These are phyloP conservation scores for Premnoplex brunnescens DNA, from an alignment of 2,797 vertebrate species.

Conservation along the genomic window DNA sequence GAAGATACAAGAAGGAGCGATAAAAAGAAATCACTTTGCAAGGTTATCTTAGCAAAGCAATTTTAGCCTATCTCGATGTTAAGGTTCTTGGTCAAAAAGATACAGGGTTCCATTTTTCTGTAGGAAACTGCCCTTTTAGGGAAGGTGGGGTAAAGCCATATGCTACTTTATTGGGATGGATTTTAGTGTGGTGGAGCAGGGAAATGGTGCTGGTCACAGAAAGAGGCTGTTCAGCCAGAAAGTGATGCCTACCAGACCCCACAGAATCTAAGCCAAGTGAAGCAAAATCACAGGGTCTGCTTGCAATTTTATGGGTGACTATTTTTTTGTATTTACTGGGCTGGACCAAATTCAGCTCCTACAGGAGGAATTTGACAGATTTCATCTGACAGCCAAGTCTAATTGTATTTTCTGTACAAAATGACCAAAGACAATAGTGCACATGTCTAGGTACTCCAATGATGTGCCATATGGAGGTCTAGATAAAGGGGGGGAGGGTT, in stretches of 20 bases:
- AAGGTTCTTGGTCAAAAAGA: conserved; percentile 22
- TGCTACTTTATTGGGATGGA: conserved; percentile 43
- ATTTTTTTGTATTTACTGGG: conserved; percentile 65
- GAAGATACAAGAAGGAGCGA: conserved; percentile 16
- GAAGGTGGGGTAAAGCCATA: conserved; percentile 64
- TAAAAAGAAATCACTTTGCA: not conserved
- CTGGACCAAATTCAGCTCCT: conserved; percentile 65
- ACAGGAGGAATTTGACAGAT: conserved; percentile 71
- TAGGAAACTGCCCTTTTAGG: conserved; percentile 11
- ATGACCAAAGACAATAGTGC: conserved; percentile 71
- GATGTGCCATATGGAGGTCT: conserved; percentile 63
- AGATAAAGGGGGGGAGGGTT: conserved; percentile 37
- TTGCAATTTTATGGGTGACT: conserved; percentile 56
- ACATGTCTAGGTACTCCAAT: conserved; percentile 24
- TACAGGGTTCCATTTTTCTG: conserved; percentile 9
- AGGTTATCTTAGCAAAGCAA: not conserved
- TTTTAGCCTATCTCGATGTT: conserved; percentile 12
- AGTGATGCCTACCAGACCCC: conserved; percentile 21
- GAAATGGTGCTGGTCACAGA: conserved; percentile 62
- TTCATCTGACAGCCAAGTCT: conserved; percentile 74
- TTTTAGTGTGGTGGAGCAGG: conserved; percentile 26
- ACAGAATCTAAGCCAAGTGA: conserved; percentile 46
- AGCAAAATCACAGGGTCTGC: conserved; percentile 20
- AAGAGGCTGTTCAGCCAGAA: conserved; percentile 61
- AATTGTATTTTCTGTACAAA: conserved; percentile 71